Conservation (phyloP, 2,113 vertebrate genomes). For the Eulemur rufifrons region DNA sequence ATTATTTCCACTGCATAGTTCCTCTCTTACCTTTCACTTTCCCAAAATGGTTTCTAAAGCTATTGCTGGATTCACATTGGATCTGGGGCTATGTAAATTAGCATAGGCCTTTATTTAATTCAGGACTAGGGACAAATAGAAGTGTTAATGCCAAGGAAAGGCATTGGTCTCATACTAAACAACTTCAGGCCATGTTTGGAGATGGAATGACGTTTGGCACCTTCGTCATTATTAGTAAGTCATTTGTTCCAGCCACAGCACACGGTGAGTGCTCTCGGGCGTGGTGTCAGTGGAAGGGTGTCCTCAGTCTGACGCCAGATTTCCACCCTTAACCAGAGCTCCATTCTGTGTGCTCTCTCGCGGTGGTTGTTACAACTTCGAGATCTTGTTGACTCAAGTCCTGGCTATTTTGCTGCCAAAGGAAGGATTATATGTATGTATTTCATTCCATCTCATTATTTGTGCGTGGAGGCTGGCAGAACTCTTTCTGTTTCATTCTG, state of each 20-base stretch:
- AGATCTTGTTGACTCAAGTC: not conserved
- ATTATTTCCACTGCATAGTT: not conserved
- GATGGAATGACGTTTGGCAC: not conserved
- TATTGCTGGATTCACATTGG: not conserved
- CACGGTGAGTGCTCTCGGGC: accelerated
- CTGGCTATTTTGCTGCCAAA: not conserved
- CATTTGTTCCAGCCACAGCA: accelerated
- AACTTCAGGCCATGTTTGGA: not conserved
- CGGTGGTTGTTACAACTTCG: not conserved
- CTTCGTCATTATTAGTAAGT: not conserved
- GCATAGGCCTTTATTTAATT: not conserved
- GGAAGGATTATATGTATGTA: not conserved
- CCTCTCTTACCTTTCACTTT: not conserved
- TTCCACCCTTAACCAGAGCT: not conserved
- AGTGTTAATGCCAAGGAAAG: not conserved
- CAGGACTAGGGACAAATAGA: not conserved
- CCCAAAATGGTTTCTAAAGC: not conserved
- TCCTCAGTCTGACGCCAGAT: not conserved
- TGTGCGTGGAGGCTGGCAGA: not conserved
- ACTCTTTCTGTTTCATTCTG: not conserved
- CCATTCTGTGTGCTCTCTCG: not conserved
- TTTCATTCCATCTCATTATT: not conserved
- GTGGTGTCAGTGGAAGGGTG: too few relatives aligned
- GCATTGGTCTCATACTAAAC: not conserved
- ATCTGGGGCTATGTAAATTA: not conserved